Conservation (phyloP, 2,888 invertebrate genomes). For the Ormyrus nitidulus region DNA sequence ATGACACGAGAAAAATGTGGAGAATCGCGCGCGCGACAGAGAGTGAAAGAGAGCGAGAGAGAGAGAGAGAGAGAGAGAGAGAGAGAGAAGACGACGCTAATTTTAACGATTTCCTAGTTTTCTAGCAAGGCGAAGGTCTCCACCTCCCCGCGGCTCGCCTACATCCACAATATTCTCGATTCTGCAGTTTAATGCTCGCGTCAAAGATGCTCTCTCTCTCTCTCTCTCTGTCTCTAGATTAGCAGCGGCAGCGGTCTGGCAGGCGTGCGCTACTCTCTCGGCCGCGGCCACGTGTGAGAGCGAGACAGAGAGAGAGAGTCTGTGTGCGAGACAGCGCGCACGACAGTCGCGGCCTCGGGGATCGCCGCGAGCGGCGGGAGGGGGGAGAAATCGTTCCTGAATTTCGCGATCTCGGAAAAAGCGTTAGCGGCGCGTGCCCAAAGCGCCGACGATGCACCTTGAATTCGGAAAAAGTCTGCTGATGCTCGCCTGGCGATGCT, state of each 20-base stretch:
- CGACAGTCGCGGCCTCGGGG: conserved; percentile 18
- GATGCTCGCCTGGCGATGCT: no score
- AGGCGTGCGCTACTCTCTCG: conserved; percentile 25
- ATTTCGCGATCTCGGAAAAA: conserved; percentile 32
- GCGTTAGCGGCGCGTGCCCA: neutral
- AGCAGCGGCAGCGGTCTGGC: conserved; percentile 7
- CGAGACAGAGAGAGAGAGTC: no score
- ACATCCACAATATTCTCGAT: neutral
- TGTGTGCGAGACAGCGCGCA: neutral
- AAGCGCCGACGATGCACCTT: no score
- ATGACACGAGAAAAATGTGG: conserved; percentile 44
- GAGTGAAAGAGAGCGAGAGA: no score
- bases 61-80: neutral
- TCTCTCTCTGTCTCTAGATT: neutral
- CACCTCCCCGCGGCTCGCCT: conserved; percentile 12
- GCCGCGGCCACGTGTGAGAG: conserved; percentile 43
- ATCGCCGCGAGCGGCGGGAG: neutral
- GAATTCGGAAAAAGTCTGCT: no score
- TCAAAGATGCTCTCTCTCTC: conserved; percentile 34
- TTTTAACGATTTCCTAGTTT: conserved; percentile 53
- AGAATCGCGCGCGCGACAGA: conserved; percentile 1
- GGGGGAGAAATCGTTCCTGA: neutral
- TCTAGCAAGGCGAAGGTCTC: conserved; percentile 50
- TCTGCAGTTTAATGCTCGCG: conserved; percentile 35
- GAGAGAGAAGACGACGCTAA: conserved; percentile 28